Base-by-base conservation (phyloP, 2,888 invertebrate genomes). In the Agapetus fuscipes region DNA sequence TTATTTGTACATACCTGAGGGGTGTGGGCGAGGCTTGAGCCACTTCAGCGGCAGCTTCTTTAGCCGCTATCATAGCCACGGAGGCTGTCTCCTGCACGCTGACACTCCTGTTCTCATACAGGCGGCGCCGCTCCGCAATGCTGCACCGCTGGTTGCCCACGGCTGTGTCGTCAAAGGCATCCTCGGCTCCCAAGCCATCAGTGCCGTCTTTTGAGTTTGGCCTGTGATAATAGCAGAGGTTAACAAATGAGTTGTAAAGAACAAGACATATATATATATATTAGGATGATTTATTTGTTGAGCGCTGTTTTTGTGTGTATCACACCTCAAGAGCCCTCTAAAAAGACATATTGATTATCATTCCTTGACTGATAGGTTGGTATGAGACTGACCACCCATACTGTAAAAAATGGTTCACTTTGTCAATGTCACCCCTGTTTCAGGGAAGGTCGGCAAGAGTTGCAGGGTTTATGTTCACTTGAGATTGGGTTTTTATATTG, bases 101-200 rank as follows among this genome's bases (percentile, higher is more conserved):
- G 17, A 78, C 74, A 0, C 85, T 84, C 9, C 84, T 74, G 53
- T 71, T 73, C 56, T 88, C 87, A 56, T 87, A 88, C 48, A 84
- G 71, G 46, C 80, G 78, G 0, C 86, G 73, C 1, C 85, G 73
- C 53, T 86, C 87, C 1, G 87, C 86, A 48, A 87, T 86, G 29
- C 86, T 81, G 43, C 70, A 74, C 34, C 79, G 74, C 54, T 80
- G 78, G 5, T 70, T 61, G 2, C 76, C 76, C 14, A 75, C 71
- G 14, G 75, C 71, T 45, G 61, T 61, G 2, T 61, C 47, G 10
- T 47, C 47, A 37, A 47, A 47, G 7, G 53, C 55, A 32, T 61
- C 61, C 3, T 43, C 43, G 33, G 61, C 60, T 1, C 54, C 46
- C 3, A 26, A 27, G 2, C 37, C 37, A 28, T 46, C 46, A 15